Base-by-base conservation (phyloP, 1,140 invertebrate genomes). In the Lucilia cuprina region DNA sequence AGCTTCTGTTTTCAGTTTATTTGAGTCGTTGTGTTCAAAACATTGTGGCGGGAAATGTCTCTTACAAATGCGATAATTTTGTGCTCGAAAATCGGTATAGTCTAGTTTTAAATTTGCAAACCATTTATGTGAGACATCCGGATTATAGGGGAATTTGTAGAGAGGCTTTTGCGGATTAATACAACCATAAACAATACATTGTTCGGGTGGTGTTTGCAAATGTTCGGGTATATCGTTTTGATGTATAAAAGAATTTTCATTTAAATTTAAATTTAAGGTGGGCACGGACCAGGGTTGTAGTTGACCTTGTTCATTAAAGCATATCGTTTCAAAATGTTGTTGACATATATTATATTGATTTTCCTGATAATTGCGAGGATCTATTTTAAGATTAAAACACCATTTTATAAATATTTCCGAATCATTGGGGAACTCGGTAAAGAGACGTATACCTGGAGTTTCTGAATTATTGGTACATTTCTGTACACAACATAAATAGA, bases 341-440 rank as follows among this genome's bases (percentile, higher is more conserved):
- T 89, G 88, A 60, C 88, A 89, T 30, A 89, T 89, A 9, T 87
- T 88, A 14, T 87, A 86, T 0, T 88, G 88, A 83, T 89, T 89
- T 87, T 89, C 89, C 2, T 88, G 86, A 47, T 87, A 89, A 65
- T 87, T 86, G 55, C 87, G 86, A 10, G 87, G 87, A 10, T 87
- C 34, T n/a, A 83, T 82, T 0, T 86, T 83, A 0, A 90, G 82
- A 86, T 90, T 90, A 0, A 85, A 85, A 8, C 89, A 86, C 89
- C 89, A 90, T 74, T 90, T 90, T 87, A 77, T 89, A 88, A 0
- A 89, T 87, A 78, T 89, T 89, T 60, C 89, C 87, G 77, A 88
- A 89, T 88, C 88, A 86, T 17, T 50, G 8, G 77, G 77, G n/a
- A 80, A 74, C 88, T 89, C 88, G 86, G 50, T 80, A 87, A 88